Percentiles rank a stretch among this genome's conserved stretches.
These are phyloP conservation scores for Antheraea pernyi DNA, from an alignment of 1,140 invertebrate species.

Conservation along the genomic window DNA sequence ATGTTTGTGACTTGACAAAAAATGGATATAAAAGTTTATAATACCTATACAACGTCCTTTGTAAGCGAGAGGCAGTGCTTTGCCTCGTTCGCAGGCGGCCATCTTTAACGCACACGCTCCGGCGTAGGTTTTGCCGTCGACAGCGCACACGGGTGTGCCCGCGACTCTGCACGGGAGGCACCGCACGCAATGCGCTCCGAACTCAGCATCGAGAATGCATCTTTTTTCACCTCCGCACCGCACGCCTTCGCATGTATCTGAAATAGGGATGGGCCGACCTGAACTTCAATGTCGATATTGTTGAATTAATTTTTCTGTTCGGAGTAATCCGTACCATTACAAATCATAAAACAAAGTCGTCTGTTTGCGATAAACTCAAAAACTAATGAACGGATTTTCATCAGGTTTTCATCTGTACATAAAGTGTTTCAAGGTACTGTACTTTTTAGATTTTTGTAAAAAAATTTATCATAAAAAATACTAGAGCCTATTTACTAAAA, in stretches of 20 bases:
- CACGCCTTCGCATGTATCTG: slow-evolving; percentile 86
- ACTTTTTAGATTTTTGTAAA: too few species aligned
- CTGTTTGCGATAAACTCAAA: too few species aligned
- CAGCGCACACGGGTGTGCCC: slow-evolving; percentile 88
- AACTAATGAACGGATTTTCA: too few species aligned
- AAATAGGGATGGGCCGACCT: slow-evolving; percentile 41
- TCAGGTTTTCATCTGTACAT: too few species aligned
- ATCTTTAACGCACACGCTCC: slow-evolving; percentile 92
- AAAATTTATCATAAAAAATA: too few species aligned
- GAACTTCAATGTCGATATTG: slow-evolving; percentile 4
- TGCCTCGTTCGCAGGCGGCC: slow-evolving; percentile 89
- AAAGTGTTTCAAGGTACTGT: too few species aligned
- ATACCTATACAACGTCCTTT: slow-evolving; percentile 86
- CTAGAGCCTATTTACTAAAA: too few species aligned
- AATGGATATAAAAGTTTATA: not conserved
- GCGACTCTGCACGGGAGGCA: slow-evolving; percentile 85
- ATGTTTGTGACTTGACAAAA: too few species aligned
- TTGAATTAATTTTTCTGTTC: not conserved
- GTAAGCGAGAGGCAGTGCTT: slow-evolving; percentile 91
- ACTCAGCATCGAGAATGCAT: slow-evolving; percentile 92
- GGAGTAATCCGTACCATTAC: not conserved
- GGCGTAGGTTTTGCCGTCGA: slow-evolving; percentile 92
- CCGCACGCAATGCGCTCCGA: slow-evolving; percentile 90
- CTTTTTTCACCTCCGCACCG: slow-evolving; percentile 89
- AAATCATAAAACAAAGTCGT: too few species aligned